Evolutionary conservation across 1,140 invertebrate species (phyloP).

Genomic region (Brachionus plicatilis): DNA sequence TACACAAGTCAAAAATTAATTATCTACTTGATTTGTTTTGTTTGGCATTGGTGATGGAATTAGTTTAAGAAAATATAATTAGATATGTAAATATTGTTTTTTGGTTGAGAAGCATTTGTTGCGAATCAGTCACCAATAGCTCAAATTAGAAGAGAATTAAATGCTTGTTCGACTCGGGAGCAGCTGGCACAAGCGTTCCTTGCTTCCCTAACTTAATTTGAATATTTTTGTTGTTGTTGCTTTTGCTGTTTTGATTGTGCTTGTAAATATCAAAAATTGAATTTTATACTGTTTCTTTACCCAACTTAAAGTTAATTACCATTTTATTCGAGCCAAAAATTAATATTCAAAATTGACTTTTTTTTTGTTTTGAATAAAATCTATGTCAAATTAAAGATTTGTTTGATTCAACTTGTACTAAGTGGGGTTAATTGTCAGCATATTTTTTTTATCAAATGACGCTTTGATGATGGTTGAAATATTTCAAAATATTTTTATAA

Average conservation of each 20-base stretch:
- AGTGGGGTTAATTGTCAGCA: too few species aligned
- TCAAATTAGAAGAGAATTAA: neutral
- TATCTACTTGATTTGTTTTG: slow-evolving; percentile 4
- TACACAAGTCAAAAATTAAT: slow-evolving; percentile 32
- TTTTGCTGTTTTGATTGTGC: neutral
- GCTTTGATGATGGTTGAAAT: too few species aligned
- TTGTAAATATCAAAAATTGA: neutral
- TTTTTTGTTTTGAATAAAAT: too few species aligned
- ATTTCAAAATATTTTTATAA: too few species aligned
- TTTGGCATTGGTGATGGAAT: neutral
- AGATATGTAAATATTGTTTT: neutral
- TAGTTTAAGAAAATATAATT: slow-evolving; percentile 3
- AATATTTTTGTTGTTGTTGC: neutral
- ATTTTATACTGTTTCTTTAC: neutral
- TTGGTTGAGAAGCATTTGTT: neutral
- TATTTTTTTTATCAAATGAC: too few species aligned
- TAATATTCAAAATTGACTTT: neutral
- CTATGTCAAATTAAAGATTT: neutral
- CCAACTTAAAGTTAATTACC: neutral
- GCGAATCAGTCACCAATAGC: neutral
- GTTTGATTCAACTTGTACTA: too few species aligned
- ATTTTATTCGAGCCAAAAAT: neutral
- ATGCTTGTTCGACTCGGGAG: neutral
- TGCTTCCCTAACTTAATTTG: neutral
- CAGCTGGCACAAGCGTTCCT: neutral